These are phyloP conservation scores for Drosophila nannoptera DNA, from an alignment of 1,140 invertebrate species.

Conservation along the genomic window DNA sequence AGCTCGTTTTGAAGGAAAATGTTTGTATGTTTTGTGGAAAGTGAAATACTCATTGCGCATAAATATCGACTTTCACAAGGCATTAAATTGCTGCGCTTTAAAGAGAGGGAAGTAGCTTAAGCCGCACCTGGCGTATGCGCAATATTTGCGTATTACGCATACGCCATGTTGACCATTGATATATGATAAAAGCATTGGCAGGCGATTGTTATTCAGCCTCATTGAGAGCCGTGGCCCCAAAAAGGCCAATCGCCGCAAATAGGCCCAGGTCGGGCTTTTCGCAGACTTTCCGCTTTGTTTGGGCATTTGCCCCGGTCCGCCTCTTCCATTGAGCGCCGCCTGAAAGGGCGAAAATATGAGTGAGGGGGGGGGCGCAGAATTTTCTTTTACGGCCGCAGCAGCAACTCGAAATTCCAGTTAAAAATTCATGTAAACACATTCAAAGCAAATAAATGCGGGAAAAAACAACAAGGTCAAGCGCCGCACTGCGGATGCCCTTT, in stretches of 20 bases:
- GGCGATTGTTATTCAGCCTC: too few relatives aligned
- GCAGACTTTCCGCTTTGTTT: constrained; percentile 26
- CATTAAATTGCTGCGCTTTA: too few relatives aligned
- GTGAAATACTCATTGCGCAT: background rate
- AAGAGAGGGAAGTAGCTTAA: too few relatives aligned
- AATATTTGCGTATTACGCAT: background rate
- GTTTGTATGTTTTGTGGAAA: background rate
- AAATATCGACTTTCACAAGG: too few relatives aligned
- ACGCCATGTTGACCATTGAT: too few relatives aligned
- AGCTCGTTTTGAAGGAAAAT: background rate
- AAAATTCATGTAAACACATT: constrained; percentile 56
- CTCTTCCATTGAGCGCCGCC: constrained; percentile 24
- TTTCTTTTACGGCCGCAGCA: constrained; percentile 8
- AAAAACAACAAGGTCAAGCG: constrained; percentile 19
- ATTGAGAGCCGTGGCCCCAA: background rate
- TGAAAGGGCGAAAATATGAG: constrained; percentile 22
- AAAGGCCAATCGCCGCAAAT: constrained; percentile 38
- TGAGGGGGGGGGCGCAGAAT: constrained; percentile 6
- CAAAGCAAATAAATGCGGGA: constrained; percentile 42
- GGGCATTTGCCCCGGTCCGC: background rate
- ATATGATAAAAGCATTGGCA: too few relatives aligned
- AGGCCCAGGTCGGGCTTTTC: constrained; percentile 18
- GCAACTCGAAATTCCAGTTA: constrained; percentile 18
- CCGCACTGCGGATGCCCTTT: constrained; percentile 16
- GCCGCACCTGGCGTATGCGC: background rate